Percentiles rank a stretch among this genome's conserved stretches.
phyloP scores from a whole-genome alignment of 2,888 invertebrate species.

The Yponomeuta malinellus region DNA sequence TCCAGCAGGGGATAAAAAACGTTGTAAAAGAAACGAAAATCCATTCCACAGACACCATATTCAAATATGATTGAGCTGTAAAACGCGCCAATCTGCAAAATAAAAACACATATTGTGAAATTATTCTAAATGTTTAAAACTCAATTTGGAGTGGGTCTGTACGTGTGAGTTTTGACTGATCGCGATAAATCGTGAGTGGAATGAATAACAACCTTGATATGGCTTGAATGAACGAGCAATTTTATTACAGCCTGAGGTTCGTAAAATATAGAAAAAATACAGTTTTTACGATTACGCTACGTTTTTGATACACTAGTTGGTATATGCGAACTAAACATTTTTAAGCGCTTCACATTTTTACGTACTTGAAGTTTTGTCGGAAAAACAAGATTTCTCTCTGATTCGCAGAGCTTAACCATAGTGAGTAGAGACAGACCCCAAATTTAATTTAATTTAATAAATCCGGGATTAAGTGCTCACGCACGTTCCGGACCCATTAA shows the following conservation, averaged over 20 bases:
- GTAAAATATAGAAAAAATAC: background rate
- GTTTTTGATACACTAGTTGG: no score
- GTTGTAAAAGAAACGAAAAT: background rate
- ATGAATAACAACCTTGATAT: background rate
- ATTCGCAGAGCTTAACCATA: no score
- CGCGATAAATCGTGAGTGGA: background rate
- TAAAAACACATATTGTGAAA: background rate
- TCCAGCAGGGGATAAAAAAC: background rate
- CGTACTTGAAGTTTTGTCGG: no score
- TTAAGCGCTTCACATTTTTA: no score
- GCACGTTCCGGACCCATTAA: no score
- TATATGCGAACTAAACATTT: no score
- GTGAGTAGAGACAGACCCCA: no score
- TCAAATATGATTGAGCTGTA: background rate
- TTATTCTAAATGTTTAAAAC: background rate
- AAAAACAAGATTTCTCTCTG: no score
- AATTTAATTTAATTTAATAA: no score
- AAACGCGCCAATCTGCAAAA: background rate
- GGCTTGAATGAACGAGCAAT: background rate
- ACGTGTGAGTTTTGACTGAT: background rate
- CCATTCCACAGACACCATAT: background rate
- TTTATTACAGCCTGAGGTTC: background rate
- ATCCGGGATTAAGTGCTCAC: no score
- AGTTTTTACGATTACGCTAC: no score
- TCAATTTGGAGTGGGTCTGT: background rate